Percentiles rank a stretch among this genome's conserved stretches.
Evolutionary conservation across 2,888 invertebrate genomes (phyloP).

Genomic region (Hecatera dysodea): DNA sequence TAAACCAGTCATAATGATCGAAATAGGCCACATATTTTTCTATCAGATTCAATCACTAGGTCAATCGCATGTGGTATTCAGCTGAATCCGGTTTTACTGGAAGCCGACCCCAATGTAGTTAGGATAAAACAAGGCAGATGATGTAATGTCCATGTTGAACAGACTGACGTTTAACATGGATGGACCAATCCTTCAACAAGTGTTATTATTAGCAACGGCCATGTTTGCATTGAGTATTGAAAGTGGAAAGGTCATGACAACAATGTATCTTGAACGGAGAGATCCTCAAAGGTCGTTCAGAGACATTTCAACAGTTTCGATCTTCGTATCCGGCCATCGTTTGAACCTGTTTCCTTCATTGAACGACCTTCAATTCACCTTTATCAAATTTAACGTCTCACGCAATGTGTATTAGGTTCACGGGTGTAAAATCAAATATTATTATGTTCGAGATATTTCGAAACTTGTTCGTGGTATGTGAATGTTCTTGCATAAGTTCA

Average conservation of each 20-base stretch:
- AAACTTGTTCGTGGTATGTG: slow-evolving; percentile 15
- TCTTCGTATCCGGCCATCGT: slow-evolving; percentile 28
- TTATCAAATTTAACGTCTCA: slow-evolving; percentile 28
- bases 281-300: slow-evolving; percentile 19
- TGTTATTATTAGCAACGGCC: neutral
- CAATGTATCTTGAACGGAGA: slow-evolving; percentile 11
- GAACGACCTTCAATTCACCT: slow-evolving; percentile 37
- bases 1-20: no score
- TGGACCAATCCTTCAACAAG: neutral
- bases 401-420: slow-evolving; percentile 36
- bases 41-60: no score
- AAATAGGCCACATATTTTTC: no score
- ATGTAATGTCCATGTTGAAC: neutral
- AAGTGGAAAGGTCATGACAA: slow-evolving; percentile 30
- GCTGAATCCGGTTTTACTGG: no score
- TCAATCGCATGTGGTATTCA: no score
- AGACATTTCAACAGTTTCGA: slow-evolving; percentile 35
- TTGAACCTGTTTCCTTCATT: slow-evolving; percentile 37
- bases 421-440: slow-evolving; percentile 38
- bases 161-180: neutral
- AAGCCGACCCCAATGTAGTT: no score
- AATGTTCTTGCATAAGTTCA: slow-evolving; percentile 37
- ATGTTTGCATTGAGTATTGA: slow-evolving; percentile 8
- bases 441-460: slow-evolving; percentile 20
- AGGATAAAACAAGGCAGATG: no score